phyloP scores from a whole-genome alignment of 1,140 invertebrate species.

The Penaeus vannamei region DNA sequence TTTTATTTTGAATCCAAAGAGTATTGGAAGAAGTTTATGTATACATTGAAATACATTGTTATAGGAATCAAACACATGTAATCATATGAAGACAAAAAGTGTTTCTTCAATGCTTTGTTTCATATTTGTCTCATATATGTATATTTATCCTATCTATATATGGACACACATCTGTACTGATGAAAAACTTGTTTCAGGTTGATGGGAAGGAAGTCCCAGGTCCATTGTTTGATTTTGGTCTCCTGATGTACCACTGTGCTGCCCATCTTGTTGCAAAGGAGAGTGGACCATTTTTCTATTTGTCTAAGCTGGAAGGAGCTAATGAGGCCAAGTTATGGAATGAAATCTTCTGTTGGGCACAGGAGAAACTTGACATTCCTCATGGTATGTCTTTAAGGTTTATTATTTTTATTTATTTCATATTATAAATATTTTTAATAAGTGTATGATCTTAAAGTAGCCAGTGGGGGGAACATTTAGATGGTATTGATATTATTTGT shows the following conservation, averaged over 20 bases:
- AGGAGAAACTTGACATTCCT: slow-evolving; percentile 75
- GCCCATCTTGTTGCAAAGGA: slow-evolving; percentile 73
- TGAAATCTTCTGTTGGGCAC: slow-evolving; percentile 81
- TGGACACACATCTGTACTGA: no score
- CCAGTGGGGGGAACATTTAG: no score
- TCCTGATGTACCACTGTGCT: slow-evolving; percentile 80
- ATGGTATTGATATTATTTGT: no score
- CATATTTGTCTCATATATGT: no score
- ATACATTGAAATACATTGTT: no score
- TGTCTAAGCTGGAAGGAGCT: slow-evolving; percentile 80
- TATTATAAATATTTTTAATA: not conserved
- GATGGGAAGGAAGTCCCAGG: slow-evolving; percentile 79
- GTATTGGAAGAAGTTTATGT: no score
- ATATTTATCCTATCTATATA: no score
- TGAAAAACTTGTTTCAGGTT: slow-evolving; percentile 70
- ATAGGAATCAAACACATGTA: no score
- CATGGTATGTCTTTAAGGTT: slow-evolving; percentile 65
- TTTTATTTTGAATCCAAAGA: no score
- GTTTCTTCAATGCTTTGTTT: no score
- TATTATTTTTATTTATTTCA: not conserved
- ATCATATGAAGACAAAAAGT: no score
- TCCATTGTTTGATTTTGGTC: slow-evolving; percentile 80
- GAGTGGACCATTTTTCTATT: slow-evolving; percentile 79
- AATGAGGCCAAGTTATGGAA: slow-evolving; percentile 81
- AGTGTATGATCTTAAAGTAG: not conserved